Evolutionary conservation across 2,888 invertebrate genomes (phyloP), one percentile per base, ranked within the genome.

Genomic region (Agelastica alni): DNA sequence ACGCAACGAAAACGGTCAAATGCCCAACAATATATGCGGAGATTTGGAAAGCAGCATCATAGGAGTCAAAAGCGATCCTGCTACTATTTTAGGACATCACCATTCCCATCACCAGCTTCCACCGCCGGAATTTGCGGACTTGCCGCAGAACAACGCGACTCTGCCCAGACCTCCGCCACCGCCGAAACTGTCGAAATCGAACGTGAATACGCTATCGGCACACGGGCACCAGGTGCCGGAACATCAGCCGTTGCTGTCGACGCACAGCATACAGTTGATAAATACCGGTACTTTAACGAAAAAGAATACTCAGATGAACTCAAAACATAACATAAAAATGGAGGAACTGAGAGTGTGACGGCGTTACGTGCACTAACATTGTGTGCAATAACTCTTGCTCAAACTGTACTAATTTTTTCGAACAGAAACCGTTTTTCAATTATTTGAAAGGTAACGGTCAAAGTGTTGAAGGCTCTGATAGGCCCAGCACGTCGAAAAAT

Each of bases 1-100:
- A 68, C 81, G 90, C 28, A 89, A 86, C 59, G 91, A 91, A 71
- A 91, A 91, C 67, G 91, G 91, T 0, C 91, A 91, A 73, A 91
- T 91, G 88, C 91, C 91, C 4, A 91, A 91, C 71, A 91, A 89
- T 68, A 91, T 91, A 60, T 91, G 91, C 72, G 91, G 91, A n/a
- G 91, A 91, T 66, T 75, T 91, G 52, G 89, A 90, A 75, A 82
- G 81, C 10, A 81, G 80, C 63, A 77, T 77, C 58, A 74, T 76
- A 18, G 74, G 59, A 37, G 69, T 22, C 58, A 80, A 62, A 76
- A 79, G 83, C 61, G 88, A 87, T 73, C 87, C 87, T 6, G 85
- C 87, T 4, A 87, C 88, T 0, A 88, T 88, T 56, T 72, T 87
- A 48, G 84, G 88, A 52, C 88, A 89, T 69, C 89, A 89, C 68